Base-by-base conservation (phyloP, 1,140 invertebrate genomes). In the Plectrocnemia conspersa region DNA sequence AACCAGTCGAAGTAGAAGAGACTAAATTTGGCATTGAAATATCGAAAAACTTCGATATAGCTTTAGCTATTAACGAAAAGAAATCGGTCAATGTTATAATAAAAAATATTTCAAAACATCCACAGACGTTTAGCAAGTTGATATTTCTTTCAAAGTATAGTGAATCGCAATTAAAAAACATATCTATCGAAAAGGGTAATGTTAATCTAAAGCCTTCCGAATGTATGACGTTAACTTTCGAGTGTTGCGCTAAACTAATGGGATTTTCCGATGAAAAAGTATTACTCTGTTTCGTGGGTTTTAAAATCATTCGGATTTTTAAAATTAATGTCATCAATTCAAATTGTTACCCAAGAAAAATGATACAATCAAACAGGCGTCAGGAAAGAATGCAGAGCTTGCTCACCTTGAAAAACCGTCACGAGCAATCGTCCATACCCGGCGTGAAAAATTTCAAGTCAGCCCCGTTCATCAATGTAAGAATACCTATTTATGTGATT, bases 211-310 rank as follows among this genome's bases (percentile, higher is more conserved):
- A 66, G 23, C 67, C 71, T 2, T 53, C 52, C 0, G 59, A 70
- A 41, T 61, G 33, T 36, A 46, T 76, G 9, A 55, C 53, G 3
- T 73, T 76, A 48, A 48, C 58, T 22, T 76, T 80, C 52, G 63
- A 64, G 42, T 79, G 75, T 57, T 68, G 64, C 23, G 74, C 75
- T 0, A 77, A 70, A 67, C 78, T 74, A 44, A 62, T 81, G 41
- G 85, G 86, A 2, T 64, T 62, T 21, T 77, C 76, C 1, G 72
- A 74, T 22, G 84, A 86, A 68, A 55, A 78, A 4, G 71, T 82
- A 35, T 63, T 79, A 23, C 82, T 79, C 47, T 65, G 62, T 59
- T 88, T 82, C 64, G 70, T 71, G 56, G 58, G 62, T 52, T 85
- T 79, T 63, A 68, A 73, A 56, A 77, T 86, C 46, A 77, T 73